Percentiles rank a stretch among this genome's conserved stretches.
Evolutionary conservation across 2,797 vertebrate species (phyloP).

Genomic region (Gymnoscopelus braueri): DNA sequence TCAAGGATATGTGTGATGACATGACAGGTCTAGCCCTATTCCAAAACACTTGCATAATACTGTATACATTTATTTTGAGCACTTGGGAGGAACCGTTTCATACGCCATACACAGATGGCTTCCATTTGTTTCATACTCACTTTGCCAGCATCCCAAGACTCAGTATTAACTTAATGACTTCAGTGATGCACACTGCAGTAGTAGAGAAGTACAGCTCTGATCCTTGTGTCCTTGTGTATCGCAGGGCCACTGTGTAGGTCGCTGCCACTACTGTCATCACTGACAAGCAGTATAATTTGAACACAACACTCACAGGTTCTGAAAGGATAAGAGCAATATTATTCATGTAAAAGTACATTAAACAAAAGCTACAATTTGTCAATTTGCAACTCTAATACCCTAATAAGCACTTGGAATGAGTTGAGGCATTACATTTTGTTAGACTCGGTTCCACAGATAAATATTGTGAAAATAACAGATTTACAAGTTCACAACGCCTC

Average conservation of each 20-base stretch:
- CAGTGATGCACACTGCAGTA: conserved; percentile 91
- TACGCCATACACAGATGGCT: too few species aligned
- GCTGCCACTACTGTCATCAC: conserved; percentile 98
- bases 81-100: too few species aligned
- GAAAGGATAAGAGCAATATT: conserved; percentile 36
- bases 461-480: neutral
- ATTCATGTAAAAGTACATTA: neutral
- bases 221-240: conserved; percentile 90
- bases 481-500: too few species aligned
- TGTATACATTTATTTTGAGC: too few species aligned
- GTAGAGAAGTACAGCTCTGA: conserved; percentile 91
- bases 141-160: conserved; percentile 91
- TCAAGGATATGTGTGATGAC: too few species aligned
- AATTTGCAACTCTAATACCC: too few species aligned
- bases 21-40: too few species aligned
- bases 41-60: too few species aligned
- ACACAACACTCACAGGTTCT: conserved; percentile 89
- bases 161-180: conserved; percentile 91
- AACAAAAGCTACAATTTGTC: too few species aligned
- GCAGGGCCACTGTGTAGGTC: conserved; percentile 86
- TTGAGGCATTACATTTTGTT: too few species aligned
- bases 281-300: conserved; percentile 94
- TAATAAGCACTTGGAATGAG: too few species aligned
- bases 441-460: too few species aligned
- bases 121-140: conserved; percentile 77